phyloP scores from a whole-genome alignment of 2,888 invertebrate species.

The Leucophora obtusa region DNA sequence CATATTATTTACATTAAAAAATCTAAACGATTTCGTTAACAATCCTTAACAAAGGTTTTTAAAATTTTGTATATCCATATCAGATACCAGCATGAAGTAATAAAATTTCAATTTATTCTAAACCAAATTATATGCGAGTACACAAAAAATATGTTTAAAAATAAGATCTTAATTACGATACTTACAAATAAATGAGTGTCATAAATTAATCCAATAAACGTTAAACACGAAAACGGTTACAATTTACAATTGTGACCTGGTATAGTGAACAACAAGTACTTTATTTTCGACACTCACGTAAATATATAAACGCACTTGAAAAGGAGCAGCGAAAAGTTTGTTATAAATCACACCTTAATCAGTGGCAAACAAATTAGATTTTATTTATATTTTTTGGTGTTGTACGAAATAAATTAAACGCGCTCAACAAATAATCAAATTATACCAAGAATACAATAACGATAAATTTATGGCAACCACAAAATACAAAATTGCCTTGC shows the following conservation, averaged over 20 bases:
- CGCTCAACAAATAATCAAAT: neutral
- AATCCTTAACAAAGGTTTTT: neutral
- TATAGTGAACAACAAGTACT: neutral
- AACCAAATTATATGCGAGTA: constrained; percentile 10
- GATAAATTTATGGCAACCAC: too few species aligned
- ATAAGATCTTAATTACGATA: constrained; percentile 48
- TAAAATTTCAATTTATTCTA: constrained; percentile 3
- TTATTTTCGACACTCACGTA: constrained; percentile 7
- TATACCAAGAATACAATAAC: too few species aligned
- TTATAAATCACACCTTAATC: constrained; percentile 3
- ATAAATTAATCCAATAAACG: constrained; percentile 61
- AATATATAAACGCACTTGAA: neutral
- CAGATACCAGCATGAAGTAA: neutral
- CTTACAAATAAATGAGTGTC: constrained; percentile 55
- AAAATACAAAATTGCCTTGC: too few species aligned
- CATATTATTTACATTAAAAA: neutral
- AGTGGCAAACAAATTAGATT: constrained; percentile 10
- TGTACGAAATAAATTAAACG: constrained; percentile 16
- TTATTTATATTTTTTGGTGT: neutral
- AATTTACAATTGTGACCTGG: constrained; percentile 4
- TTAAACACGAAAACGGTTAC: constrained; percentile 19
- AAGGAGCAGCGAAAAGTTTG: neutral
- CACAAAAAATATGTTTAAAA: constrained; percentile 13
- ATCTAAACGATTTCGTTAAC: neutral
- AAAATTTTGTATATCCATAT: neutral